Evolutionary conservation across 2,888 invertebrate species (phyloP).

Genomic region (Osmoderma eremita): DNA sequence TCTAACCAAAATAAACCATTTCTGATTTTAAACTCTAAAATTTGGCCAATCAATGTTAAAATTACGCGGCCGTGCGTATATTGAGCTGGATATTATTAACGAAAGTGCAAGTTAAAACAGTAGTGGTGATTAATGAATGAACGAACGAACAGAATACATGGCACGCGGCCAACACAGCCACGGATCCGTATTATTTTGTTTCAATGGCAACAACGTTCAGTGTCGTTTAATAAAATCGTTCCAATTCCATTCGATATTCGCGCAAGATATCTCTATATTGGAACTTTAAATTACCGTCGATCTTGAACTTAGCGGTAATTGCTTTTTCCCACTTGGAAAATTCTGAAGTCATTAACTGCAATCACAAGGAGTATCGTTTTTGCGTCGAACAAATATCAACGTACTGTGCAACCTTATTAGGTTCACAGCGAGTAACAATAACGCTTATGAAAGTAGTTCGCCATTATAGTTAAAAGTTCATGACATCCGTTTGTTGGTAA

Average conservation of each 20-base stretch:
- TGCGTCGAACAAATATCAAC: no score
- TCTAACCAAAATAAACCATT: no score
- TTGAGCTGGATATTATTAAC: constrained; percentile 23
- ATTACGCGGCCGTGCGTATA: constrained; percentile 5
- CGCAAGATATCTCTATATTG: constrained; percentile 3
- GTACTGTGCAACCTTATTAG: no score
- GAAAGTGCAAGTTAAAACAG: constrained; percentile 33
- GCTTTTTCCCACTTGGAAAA: no score
- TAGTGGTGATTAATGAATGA: constrained; percentile 23
- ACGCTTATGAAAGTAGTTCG: no score
- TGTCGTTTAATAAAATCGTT: background rate
- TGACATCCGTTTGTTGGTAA: no score
- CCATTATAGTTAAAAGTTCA: no score
- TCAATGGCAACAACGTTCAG: background rate
- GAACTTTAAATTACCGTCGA: constrained; percentile 3
- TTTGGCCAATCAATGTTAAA: background rate
- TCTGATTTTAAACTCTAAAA: background rate
- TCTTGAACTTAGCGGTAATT: no score
- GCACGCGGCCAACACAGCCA: constrained; percentile 13
- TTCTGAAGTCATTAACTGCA: no score
- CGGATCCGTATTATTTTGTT: constrained; percentile 11
- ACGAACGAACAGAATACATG: constrained; percentile 26
- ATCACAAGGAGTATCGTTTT: no score
- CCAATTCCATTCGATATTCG: constrained; percentile 10
- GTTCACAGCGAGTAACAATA: no score